Conservation (phyloP, 1,140 invertebrate genomes). For the Arion vulgaris region DNA sequence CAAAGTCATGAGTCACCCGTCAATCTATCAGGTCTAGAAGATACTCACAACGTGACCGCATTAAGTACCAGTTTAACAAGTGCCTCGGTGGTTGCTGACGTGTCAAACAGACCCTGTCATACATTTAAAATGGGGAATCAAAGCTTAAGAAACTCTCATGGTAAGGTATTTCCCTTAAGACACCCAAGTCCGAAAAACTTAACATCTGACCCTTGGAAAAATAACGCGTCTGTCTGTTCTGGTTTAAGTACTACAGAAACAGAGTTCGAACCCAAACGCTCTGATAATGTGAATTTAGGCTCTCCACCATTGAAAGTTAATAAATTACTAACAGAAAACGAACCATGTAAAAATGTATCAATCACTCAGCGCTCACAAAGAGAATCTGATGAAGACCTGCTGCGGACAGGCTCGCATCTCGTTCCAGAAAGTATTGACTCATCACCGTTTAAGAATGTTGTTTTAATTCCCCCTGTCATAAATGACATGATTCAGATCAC, state of each 20-base stretch:
- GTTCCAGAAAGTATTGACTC: background rate
- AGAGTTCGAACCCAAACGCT: background rate
- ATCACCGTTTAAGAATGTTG: conserved; percentile 28
- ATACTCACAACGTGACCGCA: background rate
- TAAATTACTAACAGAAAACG: background rate
- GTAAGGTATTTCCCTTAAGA: conserved; percentile 12
- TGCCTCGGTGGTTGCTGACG: background rate
- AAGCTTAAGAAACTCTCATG: background rate
- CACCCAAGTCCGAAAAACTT: background rate
- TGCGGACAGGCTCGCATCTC: background rate
- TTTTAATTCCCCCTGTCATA: background rate
- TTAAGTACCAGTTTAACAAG: background rate
- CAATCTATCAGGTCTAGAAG: background rate
- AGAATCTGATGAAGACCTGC: background rate
- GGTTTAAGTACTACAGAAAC: background rate
- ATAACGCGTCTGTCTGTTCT: background rate
- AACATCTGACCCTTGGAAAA: background rate
- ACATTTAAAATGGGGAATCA: conserved; percentile 22
- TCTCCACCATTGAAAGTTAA: background rate
- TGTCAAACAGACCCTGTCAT: background rate
- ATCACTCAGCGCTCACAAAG: no score
- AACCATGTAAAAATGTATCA: background rate
- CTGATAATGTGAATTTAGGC: background rate
- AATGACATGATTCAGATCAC: background rate
- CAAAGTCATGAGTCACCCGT: no score